Percentiles rank a stretch among this genome's conserved stretches.
phyloP scores from a whole-genome alignment of 1,140 invertebrate genomes.

The Pararge aegeria region DNA sequence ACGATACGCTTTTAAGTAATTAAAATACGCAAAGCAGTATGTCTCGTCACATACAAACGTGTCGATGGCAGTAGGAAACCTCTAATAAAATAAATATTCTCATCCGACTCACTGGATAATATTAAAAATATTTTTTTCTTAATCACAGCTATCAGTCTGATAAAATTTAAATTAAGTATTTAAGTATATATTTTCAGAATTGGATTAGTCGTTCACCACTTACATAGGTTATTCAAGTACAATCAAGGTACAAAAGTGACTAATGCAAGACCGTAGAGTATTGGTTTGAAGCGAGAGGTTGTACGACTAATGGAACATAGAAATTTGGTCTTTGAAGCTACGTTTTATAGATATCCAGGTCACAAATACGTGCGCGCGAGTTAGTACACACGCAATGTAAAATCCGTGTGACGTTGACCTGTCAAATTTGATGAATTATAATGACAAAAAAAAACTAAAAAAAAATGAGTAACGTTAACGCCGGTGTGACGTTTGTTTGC shows the following conservation, averaged over 20 bases:
- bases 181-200: constrained; percentile 67
- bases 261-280: constrained; percentile 77
- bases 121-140: constrained; percentile 80
- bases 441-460: too few species aligned
- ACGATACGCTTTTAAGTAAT: constrained; percentile 57
- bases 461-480: too few species aligned
- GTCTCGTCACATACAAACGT: constrained; percentile 63
- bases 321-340: constrained; percentile 48
- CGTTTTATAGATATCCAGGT: constrained; percentile 28
- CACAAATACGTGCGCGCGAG: not conserved
- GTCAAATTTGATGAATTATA: too few species aligned
- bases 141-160: constrained; percentile 80
- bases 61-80: constrained; percentile 74
- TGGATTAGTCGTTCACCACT: constrained; percentile 73
- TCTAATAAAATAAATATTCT: constrained; percentile 79
- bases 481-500: too few species aligned
- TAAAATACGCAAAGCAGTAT: constrained; percentile 66
- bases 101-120: constrained; percentile 78
- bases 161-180: constrained; percentile 79
- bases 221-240: constrained; percentile 71
- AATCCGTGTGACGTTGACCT: too few species aligned
- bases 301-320: constrained; percentile 46
- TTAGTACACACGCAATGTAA: not conserved
- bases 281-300: constrained; percentile 54
- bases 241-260: constrained; percentile 78